Evolutionary conservation across 2,113 vertebrate species (phyloP).

Genomic region (Rhinogobius similis): DNA sequence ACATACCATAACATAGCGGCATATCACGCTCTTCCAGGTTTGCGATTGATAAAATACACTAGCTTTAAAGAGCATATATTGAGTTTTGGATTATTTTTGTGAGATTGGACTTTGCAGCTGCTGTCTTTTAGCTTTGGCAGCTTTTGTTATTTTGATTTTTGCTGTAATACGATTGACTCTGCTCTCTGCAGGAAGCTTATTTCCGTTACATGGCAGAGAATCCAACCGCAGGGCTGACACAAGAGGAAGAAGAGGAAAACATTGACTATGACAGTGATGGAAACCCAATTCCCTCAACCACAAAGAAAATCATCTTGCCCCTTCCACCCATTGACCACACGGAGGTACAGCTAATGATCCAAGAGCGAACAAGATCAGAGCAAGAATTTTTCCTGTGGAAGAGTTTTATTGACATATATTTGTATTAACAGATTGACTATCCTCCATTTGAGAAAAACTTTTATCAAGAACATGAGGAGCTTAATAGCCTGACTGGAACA

Average conservation of each 20-base stretch:
- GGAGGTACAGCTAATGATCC: slow-evolving; percentile 79
- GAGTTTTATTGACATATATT: background rate
- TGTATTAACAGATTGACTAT: slow-evolving; percentile 88
- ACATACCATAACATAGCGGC: background rate
- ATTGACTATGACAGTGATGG: slow-evolving; percentile 98
- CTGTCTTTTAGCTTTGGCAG: background rate
- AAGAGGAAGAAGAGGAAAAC: slow-evolving; percentile 94
- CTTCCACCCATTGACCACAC: slow-evolving; percentile 96
- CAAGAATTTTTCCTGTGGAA: background rate
- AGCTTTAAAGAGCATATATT: background rate
- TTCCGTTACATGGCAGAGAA: slow-evolving; percentile 99
- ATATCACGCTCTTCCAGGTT: background rate
- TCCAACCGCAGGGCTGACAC: slow-evolving; percentile 93
- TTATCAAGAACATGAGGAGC: slow-evolving; percentile 94
- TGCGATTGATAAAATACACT: too few relatives aligned
- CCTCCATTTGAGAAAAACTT: slow-evolving; percentile 97
- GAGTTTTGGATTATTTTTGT: background rate
- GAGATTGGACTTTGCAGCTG: background rate
- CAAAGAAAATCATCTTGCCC: slow-evolving; percentile 94
- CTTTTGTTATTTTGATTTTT: background rate
- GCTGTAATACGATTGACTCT: slow-evolving; percentile 34
- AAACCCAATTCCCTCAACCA: slow-evolving; percentile 88
- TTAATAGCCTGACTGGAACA: slow-evolving; percentile 83
- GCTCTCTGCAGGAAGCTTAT: slow-evolving; percentile 95
- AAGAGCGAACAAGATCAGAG: background rate